Evolutionary conservation across 1,140 invertebrate genomes (phyloP).

Genomic region (Drosophila pseudoobscura): DNA sequence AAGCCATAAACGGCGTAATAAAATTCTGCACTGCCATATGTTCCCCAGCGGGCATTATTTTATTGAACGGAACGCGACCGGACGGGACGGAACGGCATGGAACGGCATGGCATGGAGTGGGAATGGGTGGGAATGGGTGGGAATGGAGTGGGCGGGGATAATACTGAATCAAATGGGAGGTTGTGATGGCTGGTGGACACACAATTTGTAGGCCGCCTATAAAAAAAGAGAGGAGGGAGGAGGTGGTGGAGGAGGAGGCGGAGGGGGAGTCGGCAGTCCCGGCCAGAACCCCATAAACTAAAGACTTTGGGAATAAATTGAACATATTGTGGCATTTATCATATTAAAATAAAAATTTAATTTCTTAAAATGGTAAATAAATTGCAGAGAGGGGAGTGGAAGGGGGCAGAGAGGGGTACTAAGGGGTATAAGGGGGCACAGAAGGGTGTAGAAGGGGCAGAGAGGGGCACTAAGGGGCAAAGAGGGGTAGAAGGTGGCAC

Average conservation of each 20-base stretch:
- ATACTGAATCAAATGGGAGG: conserved; percentile 25
- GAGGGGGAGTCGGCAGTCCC: conserved; percentile 12
- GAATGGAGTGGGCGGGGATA: conserved; percentile 29
- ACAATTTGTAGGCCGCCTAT: conserved; percentile 64
- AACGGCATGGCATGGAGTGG: too few relatives aligned
- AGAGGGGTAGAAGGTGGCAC: too few relatives aligned
- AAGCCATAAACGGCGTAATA: conserved; percentile 80
- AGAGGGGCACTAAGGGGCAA: too few relatives aligned
- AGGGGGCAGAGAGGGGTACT: neutral
- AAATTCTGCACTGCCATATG: conserved; percentile 81
- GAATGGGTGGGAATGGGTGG: neutral
- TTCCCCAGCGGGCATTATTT: conserved; percentile 81
- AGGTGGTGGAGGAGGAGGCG: conserved; percentile 18
- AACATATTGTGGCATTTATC: conserved; percentile 77
- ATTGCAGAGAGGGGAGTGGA: conserved; percentile 3
- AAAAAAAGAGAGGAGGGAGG: conserved; percentile 39
- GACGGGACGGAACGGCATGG: neutral
- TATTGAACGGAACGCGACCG: conserved; percentile 59
- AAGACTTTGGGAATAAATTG: conserved; percentile 78
- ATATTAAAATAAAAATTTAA: conserved; percentile 71
- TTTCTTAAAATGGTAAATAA: conserved; percentile 73
- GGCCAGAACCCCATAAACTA: conserved; percentile 65
- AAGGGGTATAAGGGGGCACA: too few relatives aligned
- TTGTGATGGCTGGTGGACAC: conserved; percentile 36
- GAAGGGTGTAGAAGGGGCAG: too few relatives aligned